phyloP scores from a whole-genome alignment of 2,888 invertebrate genomes.

The Lasioglossum calceatum region DNA sequence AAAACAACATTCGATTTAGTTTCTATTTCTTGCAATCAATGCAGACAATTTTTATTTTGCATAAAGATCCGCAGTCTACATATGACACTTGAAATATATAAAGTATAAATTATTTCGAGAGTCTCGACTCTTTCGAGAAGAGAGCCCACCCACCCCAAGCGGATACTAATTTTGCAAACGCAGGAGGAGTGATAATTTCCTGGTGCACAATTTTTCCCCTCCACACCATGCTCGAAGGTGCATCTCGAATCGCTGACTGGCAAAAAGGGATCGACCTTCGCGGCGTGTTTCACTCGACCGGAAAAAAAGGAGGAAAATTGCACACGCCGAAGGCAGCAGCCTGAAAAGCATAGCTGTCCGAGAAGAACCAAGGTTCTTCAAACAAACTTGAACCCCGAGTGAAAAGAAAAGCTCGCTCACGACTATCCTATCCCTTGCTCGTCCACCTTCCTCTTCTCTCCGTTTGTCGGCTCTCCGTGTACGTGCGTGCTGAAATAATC shows the following conservation, averaged over 20 bases:
- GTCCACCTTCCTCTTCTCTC: slow-evolving; percentile 31
- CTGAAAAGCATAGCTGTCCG: slow-evolving; percentile 33
- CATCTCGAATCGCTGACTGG: background rate
- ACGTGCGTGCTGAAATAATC: slow-evolving; percentile 60
- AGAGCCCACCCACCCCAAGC: no score
- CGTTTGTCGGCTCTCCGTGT: slow-evolving; percentile 26
- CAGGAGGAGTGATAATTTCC: background rate
- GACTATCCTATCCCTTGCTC: background rate
- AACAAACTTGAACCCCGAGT: slow-evolving; percentile 56
- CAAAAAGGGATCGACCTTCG: background rate
- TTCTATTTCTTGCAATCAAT: no score
- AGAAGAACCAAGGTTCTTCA: slow-evolving; percentile 53
- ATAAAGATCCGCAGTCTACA: no score
- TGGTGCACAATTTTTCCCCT: background rate
- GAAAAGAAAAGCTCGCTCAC: slow-evolving; percentile 45
- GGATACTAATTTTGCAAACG: background rate
- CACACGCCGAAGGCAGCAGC: background rate
- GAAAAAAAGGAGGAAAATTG: background rate
- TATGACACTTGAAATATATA: no score
- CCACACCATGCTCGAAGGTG: background rate
- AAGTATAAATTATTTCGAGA: no score
- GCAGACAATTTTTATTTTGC: no score
- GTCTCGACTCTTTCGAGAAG: no score
- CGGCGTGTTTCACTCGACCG: background rate
- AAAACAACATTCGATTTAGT: no score